Conservation (phyloP, 2,113 vertebrate species). For the Gadus chalcogrammus region DNA sequence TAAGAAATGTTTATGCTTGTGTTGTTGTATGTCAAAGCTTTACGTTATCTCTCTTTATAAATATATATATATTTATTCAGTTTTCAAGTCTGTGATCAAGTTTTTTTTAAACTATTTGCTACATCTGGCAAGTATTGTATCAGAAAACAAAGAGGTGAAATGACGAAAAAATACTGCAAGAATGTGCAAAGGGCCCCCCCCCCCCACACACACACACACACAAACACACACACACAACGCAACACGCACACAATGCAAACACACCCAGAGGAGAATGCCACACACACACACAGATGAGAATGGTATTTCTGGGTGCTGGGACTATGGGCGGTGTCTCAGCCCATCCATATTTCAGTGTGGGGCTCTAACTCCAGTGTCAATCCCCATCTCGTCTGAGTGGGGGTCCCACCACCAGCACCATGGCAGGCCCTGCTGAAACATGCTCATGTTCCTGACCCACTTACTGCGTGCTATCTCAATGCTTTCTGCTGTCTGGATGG, state of each 20-base stretch:
- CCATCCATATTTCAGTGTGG: slow-evolving; percentile 71
- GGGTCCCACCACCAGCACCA: slow-evolving; percentile 27
- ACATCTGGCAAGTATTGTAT: not conserved
- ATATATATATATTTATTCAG: not conserved
- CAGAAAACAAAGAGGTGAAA: not conserved
- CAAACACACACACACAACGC: not conserved
- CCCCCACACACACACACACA: no score
- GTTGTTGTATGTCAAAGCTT: no score
- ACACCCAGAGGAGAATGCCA: slow-evolving; percentile 1
- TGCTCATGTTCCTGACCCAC: slow-evolving; percentile 68
- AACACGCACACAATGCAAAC: slow-evolving; percentile 10
- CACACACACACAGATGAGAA: no score
- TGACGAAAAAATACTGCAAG: slow-evolving; percentile 10
- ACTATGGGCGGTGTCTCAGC: slow-evolving; percentile 56
- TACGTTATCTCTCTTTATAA: not conserved
- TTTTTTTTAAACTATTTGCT: not conserved
- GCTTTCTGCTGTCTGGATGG: slow-evolving; percentile 9
- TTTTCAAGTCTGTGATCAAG: no score
- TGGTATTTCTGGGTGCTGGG: slow-evolving; percentile 50
- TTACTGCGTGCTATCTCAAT: slow-evolving; percentile 30
- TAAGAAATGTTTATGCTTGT: no score
- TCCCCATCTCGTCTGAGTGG: slow-evolving; percentile 61
- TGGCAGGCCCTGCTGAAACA: slow-evolving; percentile 47
- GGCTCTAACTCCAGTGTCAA: slow-evolving; percentile 66
- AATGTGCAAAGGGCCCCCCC: no score